phyloP scores from a whole-genome alignment of 2,888 invertebrate species.

The Sisyra terminalis region DNA sequence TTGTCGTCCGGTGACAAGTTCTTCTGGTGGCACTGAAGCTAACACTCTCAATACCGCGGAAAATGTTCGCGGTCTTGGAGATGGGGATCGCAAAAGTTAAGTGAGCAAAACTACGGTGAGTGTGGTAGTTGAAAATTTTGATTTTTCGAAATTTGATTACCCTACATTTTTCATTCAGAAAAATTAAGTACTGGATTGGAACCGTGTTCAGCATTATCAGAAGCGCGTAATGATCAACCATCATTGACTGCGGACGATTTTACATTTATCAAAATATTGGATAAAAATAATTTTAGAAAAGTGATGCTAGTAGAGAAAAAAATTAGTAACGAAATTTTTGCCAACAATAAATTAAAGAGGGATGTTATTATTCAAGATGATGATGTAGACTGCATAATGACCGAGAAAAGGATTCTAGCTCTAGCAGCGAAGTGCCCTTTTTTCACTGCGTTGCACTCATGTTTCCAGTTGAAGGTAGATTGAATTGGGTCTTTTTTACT shows the following conservation, averaged over 20 bases:
- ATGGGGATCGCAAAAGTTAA: too few species aligned
- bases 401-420: constrained; percentile 91
- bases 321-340: constrained; percentile 81
- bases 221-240: constrained; percentile 16
- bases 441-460: constrained; percentile 90
- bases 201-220: constrained; percentile 2
- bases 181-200: constrained; percentile 3
- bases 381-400: constrained; percentile 98
- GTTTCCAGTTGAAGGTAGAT: constrained; percentile 79
- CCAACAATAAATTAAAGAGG: constrained; percentile 85
- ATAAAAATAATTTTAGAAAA: constrained; percentile 98
- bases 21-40: constrained; percentile 22
- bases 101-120: too few species aligned
- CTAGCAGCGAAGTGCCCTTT: constrained; percentile 97
- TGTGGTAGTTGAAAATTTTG: too few species aligned
- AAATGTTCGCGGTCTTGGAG: too few species aligned
- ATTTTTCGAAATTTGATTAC: background rate
- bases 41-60: constrained; percentile 10
- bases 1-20: constrained; percentile 10
- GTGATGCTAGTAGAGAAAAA: constrained; percentile 95
- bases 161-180: background rate
- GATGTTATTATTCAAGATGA: constrained; percentile 98
- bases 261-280: constrained; percentile 94
- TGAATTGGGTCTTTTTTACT: background rate
- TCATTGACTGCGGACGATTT: constrained; percentile 76